Conservation (phyloP, 2,797 vertebrate species). For the Oryzias dopingdopingensis region DNA sequence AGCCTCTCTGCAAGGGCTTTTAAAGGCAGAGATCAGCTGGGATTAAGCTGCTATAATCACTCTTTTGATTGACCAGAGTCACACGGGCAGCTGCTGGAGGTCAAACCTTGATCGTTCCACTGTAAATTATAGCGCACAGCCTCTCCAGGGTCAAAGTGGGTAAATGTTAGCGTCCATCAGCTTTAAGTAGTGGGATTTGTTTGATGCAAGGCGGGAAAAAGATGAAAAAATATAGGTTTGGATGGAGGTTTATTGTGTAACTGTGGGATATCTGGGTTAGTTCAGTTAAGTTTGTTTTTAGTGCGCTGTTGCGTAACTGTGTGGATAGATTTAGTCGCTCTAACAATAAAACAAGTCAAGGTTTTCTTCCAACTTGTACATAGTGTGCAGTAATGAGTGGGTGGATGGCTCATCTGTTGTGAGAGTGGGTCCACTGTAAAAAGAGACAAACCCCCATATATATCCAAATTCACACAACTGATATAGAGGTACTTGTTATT, state of each 20-base stretch:
- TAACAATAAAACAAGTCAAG: slow-evolving; percentile 36
- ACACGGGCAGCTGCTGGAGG: slow-evolving; percentile 51
- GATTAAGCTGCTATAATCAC: slow-evolving; percentile 69
- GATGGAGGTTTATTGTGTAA: slow-evolving; percentile 51
- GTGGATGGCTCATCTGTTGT: slow-evolving; percentile 13
- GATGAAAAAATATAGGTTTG: slow-evolving; percentile 37
- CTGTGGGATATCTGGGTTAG: slow-evolving; percentile 41
- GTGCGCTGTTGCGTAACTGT: slow-evolving; percentile 56
- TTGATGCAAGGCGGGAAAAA: slow-evolving; percentile 1
- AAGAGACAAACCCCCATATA: slow-evolving; percentile 16
- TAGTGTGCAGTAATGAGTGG: slow-evolving; percentile 23
- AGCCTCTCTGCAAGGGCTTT: slow-evolving; percentile 52
- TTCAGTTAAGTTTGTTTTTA: slow-evolving; percentile 52
- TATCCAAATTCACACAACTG: background rate
- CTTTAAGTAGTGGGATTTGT: slow-evolving; percentile 33
- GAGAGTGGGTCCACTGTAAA: slow-evolving; percentile 18
- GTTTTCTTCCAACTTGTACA: slow-evolving; percentile 33
- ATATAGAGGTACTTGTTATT: no score
- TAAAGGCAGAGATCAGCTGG: slow-evolving; percentile 64
- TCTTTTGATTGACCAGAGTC: slow-evolving; percentile 56
- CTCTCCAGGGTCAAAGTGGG: slow-evolving; percentile 5
- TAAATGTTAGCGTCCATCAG: background rate
- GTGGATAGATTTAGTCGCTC: slow-evolving; percentile 41
- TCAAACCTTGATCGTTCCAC: slow-evolving; percentile 42
- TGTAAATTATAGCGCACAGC: slow-evolving; percentile 29